Conservation (phyloP, 2,888 invertebrate genomes). For the Argyra leucocephala region DNA sequence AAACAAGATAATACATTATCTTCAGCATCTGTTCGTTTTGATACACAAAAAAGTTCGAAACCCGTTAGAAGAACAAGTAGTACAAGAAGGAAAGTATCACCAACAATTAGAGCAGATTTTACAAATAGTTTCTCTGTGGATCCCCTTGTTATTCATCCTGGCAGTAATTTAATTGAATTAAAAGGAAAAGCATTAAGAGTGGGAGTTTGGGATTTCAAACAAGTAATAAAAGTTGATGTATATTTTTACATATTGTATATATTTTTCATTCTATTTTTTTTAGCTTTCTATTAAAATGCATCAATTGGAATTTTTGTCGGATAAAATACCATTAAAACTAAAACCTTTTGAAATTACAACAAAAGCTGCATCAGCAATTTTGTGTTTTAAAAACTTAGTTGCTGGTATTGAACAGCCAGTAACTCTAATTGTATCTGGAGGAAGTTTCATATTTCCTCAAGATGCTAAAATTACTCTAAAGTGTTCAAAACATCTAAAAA, state of each 20-base stretch:
- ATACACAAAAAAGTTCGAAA: conserved; percentile 51
- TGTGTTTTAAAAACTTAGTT: conserved; percentile 59
- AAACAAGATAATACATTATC: conserved; percentile 73
- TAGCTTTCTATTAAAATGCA: conserved; percentile 41
- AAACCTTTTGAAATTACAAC: conserved; percentile 43
- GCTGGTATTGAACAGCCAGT: conserved; percentile 74
- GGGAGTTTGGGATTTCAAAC: conserved; percentile 63
- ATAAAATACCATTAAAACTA: conserved; percentile 45
- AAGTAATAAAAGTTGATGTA: conserved; percentile 43
- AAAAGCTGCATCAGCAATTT: conserved; percentile 46
- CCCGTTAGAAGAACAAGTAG: conserved; percentile 61
- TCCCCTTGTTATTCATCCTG: conserved; percentile 52
- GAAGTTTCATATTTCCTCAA: conserved; percentile 63
- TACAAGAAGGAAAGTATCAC: conserved; percentile 58
- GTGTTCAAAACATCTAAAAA: conserved; percentile 41
- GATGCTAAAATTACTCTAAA: conserved; percentile 46
- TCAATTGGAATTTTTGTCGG: conserved; percentile 64
- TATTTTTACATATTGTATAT: neutral
- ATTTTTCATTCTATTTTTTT: conserved; percentile 8
- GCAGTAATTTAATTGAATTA: conserved; percentile 54
- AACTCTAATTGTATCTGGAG: conserved; percentile 64
- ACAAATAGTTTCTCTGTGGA: conserved; percentile 49
- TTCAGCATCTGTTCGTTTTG: conserved; percentile 63
- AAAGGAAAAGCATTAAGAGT: conserved; percentile 53
- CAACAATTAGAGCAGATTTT: conserved; percentile 57